Evolutionary conservation across 2,888 invertebrate genomes (phyloP), one percentile per base, ranked within the genome.

Genomic region (Mystacides longicornis): DNA sequence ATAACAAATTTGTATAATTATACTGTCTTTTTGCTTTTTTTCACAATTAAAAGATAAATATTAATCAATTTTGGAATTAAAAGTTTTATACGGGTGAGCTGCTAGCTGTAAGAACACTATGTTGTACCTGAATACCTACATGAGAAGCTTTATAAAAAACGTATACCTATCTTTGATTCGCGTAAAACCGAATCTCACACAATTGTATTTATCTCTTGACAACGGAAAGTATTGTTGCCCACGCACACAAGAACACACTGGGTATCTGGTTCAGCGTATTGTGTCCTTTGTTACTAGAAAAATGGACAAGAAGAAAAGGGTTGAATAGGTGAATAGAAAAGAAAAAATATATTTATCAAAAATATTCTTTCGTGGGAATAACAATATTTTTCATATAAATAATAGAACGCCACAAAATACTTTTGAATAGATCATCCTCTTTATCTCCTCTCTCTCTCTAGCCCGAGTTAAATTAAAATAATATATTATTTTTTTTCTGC

Each of bases 351-450:
- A 60, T 60, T 60, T 60, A 56, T 58, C 56, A 60, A 60, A 58
- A 56, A 60, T 56, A 58, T 56, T 49, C 57, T 42, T 56, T 58
- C 60, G 58, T 60, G 60, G 56, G 60, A 60, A 60, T 60, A 60
- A 60, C 51, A 60, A 60, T 60, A 60, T 58, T 60, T 58, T 60
- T 56, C 49, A 55, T 54, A 60, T 60, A 58, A 58, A 60, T 60
- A 58, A 50, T 42, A 52, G 42, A 49, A 20, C 37, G 7, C 37
- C 37, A 14, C 27, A 60, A 52, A 54, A 58, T 45, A 31, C 51
- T 22, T 23, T 55, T 37, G 37, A 37, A 37, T 37, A 37, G 37
- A 37, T 37, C 5, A 11, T n/a, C n/a, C n/a, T n/a, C n/a, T n/a
- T n/a, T n/a, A n/a, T n/a, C n/a, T n/a, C n/a, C n/a, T n/a, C n/a